phyloP scores from a whole-genome alignment of 2,888 invertebrate species.

The Diarsia mendica region DNA sequence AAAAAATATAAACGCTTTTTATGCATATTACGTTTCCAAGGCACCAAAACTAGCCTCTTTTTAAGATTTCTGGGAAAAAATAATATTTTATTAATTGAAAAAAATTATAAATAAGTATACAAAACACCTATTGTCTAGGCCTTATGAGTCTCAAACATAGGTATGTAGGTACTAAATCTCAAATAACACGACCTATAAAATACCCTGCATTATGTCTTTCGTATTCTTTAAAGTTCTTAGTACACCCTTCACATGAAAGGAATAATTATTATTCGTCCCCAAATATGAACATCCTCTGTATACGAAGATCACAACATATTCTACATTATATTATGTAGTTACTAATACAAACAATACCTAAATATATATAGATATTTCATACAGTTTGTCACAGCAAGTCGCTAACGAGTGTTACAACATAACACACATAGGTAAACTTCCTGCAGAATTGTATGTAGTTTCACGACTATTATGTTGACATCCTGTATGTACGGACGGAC shows the following conservation, averaged over 20 bases:
- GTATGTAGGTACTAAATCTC: background rate
- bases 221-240: too few relatives aligned
- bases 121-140: background rate
- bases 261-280: background rate
- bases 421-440: constrained; percentile 27
- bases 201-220: too few relatives aligned
- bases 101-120: background rate
- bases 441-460: constrained; percentile 35
- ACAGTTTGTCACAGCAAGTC: background rate
- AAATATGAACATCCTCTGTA: background rate
- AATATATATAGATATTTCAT: background rate
- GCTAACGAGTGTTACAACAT: constrained; percentile 27
- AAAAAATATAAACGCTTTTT: background rate
- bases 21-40: background rate
- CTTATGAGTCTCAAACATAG: background rate
- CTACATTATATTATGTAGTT: background rate
- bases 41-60: background rate
- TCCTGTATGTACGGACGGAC: background rate
- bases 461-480: constrained; percentile 21
- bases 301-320: background rate
- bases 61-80: background rate
- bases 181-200: background rate
- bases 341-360: background rate
- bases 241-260: background rate
- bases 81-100: background rate